phyloP scores from a whole-genome alignment of 2,888 invertebrate species.

The Sympetrum striolatum region DNA sequence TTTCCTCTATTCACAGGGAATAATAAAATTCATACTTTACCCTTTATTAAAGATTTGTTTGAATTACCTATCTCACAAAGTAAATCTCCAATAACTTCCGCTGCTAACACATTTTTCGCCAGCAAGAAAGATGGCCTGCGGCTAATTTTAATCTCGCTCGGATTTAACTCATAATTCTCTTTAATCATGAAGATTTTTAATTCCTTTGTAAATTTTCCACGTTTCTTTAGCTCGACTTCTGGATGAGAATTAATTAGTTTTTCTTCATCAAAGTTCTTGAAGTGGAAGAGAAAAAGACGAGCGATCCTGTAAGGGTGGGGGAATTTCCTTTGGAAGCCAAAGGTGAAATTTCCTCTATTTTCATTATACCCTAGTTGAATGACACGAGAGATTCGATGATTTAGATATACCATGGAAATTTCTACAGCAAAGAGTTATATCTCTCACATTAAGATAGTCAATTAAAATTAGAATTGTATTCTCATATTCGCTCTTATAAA shows the following conservation, averaged over 20 bases:
- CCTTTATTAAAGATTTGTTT: too few species aligned
- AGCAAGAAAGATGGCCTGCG: neutral
- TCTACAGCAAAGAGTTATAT: too few species aligned
- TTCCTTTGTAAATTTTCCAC: neutral
- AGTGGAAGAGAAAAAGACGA: neutral
- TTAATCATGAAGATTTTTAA: neutral
- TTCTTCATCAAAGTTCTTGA: neutral
- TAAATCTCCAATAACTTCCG: neutral
- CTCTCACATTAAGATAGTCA: too few species aligned
- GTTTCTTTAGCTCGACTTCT: neutral
- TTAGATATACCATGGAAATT: too few species aligned
- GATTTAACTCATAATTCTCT: neutral
- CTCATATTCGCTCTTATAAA: too few species aligned
- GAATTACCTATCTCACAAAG: neutral
- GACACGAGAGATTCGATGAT: too few species aligned
- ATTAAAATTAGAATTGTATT: too few species aligned
- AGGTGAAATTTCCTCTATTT: too few species aligned
- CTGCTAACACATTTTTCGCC: neutral
- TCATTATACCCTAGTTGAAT: too few species aligned
- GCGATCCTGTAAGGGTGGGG: neutral
- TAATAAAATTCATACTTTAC: too few species aligned
- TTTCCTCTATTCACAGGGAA: too few species aligned
- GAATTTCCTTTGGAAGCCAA: neutral
- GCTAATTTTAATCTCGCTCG: neutral
- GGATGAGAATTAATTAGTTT: neutral